Evolutionary conservation across 1,140 invertebrate genomes (phyloP), one percentile per base, ranked within the genome.

Genomic region (Penaeus indicus): DNA sequence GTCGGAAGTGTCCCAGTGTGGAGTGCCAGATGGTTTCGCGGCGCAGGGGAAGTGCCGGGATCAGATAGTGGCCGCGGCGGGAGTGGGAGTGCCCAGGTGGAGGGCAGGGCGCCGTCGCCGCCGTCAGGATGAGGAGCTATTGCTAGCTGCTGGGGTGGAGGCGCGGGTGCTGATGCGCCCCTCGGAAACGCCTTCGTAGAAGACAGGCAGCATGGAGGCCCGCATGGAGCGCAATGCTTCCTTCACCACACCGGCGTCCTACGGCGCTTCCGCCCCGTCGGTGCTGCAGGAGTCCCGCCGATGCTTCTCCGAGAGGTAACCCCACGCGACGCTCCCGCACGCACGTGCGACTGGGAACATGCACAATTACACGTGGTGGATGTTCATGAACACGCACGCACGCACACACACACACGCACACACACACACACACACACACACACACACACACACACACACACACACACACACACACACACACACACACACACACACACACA

Each of bases 201-300:
- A 22, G 38, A 7, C 32, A 47, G 18, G 1, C 25, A 42, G 32
- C 47, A 91, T 88, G 90, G 86, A 91, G 64, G 84, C 90, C 21
- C 90, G 90, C 42, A 91, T 91, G 89, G 91, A 91, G 90, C 88
- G 91, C 21, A 90, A 91, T 83, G 86, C 91, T 42, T 91, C 91
- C 25, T 91, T 91, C 88, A 91, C 90, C 22, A 89, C 86, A 22
- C 61, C 90, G 27, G 69, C 90, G 10, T 86, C 89, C 78, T 90
- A 78, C 83, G 78, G 84, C 19, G 62, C 69, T 54, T 63, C 88
- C 61, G 32, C 82, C 64, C 81, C 91, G 22, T 67, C 90, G 21
- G 63, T 84, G 27, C 90, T 91, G 64, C 90, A 85, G 75, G 91
- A 91, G 81, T 78, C 88, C 3, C 85, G 91, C 18, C 81, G 91